Evolutionary conservation across 1,140 invertebrate species (phyloP).

Genomic region (Rhopalosiphum padi): DNA sequence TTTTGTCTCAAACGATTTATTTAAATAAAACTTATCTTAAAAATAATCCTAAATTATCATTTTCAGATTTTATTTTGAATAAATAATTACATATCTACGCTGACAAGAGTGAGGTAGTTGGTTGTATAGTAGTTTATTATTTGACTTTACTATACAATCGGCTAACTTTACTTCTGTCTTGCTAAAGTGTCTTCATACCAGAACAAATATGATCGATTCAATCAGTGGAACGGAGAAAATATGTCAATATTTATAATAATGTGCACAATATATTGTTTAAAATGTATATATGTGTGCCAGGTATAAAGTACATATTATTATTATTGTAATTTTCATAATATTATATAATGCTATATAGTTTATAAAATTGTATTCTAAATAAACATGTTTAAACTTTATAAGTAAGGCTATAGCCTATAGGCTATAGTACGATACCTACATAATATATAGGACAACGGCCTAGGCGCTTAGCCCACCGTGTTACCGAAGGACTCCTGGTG

Average conservation of each 20-base stretch:
- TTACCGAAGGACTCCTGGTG: background rate
- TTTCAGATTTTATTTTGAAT: background rate
- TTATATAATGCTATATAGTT: background rate
- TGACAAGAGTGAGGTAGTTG: constrained; percentile 56
- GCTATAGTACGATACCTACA: background rate
- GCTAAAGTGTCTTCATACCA: constrained; percentile 19
- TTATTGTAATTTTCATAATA: background rate
- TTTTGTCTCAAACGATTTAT: background rate
- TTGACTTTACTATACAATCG: constrained; percentile 53
- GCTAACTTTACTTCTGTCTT: constrained; percentile 55
- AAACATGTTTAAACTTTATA: background rate
- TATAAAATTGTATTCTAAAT: background rate
- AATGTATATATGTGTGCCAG: background rate
- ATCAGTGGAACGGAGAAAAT: background rate
- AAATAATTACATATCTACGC: background rate
- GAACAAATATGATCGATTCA: background rate
- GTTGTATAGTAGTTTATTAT: constrained; percentile 51
- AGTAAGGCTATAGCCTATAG: no score
- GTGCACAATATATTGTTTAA: background rate
- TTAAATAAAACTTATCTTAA: background rate
- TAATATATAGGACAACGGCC: background rate
- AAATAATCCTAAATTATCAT: constrained; percentile 12
- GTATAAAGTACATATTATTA: background rate
- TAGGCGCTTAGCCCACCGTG: background rate
- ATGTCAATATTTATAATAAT: background rate